Evolutionary conservation across 1,140 invertebrate species (phyloP), one percentile per base, ranked within the genome.

Genomic region (Pseudomyrmex concolor): DNA sequence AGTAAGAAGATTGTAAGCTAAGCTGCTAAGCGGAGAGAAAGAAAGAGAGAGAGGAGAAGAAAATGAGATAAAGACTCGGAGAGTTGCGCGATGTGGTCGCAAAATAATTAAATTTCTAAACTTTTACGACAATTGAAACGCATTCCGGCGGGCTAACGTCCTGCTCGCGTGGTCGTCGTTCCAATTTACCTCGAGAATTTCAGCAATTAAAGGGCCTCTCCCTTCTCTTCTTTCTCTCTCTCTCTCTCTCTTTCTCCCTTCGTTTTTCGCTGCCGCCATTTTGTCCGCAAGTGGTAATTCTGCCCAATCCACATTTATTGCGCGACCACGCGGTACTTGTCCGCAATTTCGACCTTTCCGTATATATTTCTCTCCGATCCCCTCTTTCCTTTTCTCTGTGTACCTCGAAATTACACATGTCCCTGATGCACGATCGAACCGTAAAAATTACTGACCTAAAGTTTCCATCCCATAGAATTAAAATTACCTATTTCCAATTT

Each of bases 71-170:
- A 34, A 34, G 34, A 34, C 34, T 34, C 17, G 9, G 64, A 34
- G 25, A 59, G 66, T 43, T 12, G 66, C 0, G 34, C 34, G 34
- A 0, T 48, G 66, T 70, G 51, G 48, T n/a, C 64, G 66, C 76
- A 7, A 55, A 83, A 83, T 89, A 89, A 89, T 89, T 88, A 89
- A 89, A 89, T 89, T 88, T 89, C 84, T 68, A 86, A 83, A 84
- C 60, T 83, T 86, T 86, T 85, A 86, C 84, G 84, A 78, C 67
- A 60, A 83, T 87, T 67, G 78, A 72, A 67, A 55, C 50, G 62
- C 67, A 87, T 71, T 80, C 60, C 62, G 25, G 43, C 48, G 50
- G 50, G 51, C 48, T 62, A 77, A 84, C 68, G 64, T 80, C 70
- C 71, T 59, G 66, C 55, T 54, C 48, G 50, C 55, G 55, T 70